Percentiles rank a stretch among this genome's conserved stretches.
Evolutionary conservation across 2,797 vertebrate genomes (phyloP).

Genomic region (Mycteria americana): DNA sequence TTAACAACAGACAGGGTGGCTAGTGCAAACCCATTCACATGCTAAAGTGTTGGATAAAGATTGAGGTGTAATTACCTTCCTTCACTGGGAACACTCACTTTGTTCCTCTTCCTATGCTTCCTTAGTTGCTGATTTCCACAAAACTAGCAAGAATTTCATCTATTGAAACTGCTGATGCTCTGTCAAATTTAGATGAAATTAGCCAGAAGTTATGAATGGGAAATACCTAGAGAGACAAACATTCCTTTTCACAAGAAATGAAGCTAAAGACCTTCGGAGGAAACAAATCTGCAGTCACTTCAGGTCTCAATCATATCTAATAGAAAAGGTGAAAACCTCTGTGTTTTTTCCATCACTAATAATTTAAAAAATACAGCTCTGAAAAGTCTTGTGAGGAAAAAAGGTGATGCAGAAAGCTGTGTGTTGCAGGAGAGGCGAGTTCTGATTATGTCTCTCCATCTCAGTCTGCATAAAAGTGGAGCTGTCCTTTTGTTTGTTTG

Average conservation of each 20-base stretch:
- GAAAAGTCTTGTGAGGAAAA: background rate
- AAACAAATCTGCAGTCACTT: constrained; percentile 14
- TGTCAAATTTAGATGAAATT: constrained; percentile 8
- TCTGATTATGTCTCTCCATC: background rate
- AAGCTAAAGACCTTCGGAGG: background rate
- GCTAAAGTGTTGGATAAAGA: constrained; percentile 14
- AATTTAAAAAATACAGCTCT: background rate
- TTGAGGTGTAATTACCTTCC: constrained; percentile 35
- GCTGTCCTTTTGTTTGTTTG: background rate
- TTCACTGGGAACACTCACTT: background rate
- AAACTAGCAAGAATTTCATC: background rate
- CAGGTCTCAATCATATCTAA: background rate
- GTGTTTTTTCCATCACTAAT: background rate
- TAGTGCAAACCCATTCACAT: constrained; percentile 22
- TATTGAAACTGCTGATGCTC: background rate
- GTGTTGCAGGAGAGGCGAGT: background rate
- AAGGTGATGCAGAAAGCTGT: background rate
- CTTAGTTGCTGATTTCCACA: background rate
- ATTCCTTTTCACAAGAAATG: background rate
- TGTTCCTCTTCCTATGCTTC: background rate
- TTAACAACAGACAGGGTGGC: background rate
- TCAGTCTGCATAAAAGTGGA: background rate
- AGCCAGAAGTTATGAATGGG: constrained; percentile 21
- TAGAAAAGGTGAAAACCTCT: background rate
- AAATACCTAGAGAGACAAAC: background rate